Base-by-base conservation (phyloP, 1,140 invertebrate species). In the Micrasema minimum region DNA sequence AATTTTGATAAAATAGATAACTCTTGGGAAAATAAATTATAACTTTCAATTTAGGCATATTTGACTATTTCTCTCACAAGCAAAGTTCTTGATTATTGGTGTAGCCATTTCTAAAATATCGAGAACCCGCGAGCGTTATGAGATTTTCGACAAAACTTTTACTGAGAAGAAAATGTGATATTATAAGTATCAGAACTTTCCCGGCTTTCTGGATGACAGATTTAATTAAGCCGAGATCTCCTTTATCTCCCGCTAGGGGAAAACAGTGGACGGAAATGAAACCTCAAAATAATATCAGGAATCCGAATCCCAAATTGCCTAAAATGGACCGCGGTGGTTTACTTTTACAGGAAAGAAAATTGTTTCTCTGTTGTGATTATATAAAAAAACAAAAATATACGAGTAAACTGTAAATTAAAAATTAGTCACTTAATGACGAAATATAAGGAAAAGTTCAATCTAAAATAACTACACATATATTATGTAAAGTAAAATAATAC, bases 221-320 rank as follows among this genome's bases (percentile, higher is more conserved):
- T 73, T 73, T 73, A 66, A 73, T 73, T 73, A 69, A 66, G 51
- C 69, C 35, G 31, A 37, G 43, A 26, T 62, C 35, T 16, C 35
- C 14, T 59, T 59, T 65, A 41, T 48, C 43, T 26, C 31, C 62
- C 38, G 46, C 48, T 45, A 38, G 55, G 20, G 46, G 66, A 51
- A 66, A 66, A 26, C 22, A 50, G 18, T 48, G 64, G 26, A 22
- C 45, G 64, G 31, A 51, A 50, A 66, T 46, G 41, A 64, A 53
- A 18, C 48, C 64, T 66, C 64, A 37, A 14, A 50, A 66, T 66
- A 48, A 66, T 66, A 66, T 43, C 18, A 46, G 43, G 23, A 23
- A n/a, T 46, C 23, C 23, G 41, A 48, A 48, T 46, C 23, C 41
- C 14, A 22, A 26, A 3, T 48, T 46, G 61, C 23, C 41, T 18